Conservation (phyloP, 2,113 vertebrate species). For the Ammodytes marinus region DNA sequence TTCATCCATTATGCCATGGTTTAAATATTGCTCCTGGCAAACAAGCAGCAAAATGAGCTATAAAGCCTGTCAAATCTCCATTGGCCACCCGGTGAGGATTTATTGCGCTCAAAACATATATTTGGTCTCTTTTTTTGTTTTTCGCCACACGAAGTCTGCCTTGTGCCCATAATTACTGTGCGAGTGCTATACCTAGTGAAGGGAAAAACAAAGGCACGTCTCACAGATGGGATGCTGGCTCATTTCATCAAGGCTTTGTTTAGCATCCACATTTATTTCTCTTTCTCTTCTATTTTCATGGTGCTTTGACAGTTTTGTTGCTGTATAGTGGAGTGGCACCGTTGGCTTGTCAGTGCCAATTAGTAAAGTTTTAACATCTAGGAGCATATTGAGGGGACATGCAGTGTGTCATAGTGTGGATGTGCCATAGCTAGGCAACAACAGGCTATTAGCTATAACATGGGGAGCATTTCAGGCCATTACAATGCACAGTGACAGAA, state of each 20-base stretch:
- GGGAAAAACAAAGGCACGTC: slow-evolving; percentile 39
- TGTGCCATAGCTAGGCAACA: slow-evolving; percentile 3
- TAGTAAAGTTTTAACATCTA: slow-evolving; percentile 15
- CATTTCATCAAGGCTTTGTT: slow-evolving; percentile 56
- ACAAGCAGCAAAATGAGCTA: slow-evolving; percentile 9
- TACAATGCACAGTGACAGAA: neutral
- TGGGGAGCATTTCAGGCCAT: neutral
- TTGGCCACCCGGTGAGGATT: slow-evolving; percentile 40
- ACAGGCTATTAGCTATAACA: neutral
- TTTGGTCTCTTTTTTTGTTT: slow-evolving; percentile 65
- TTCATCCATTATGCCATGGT: neutral
- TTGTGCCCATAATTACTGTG: slow-evolving; percentile 55
- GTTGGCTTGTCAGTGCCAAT: slow-evolving; percentile 37
- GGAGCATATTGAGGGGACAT: slow-evolving; percentile 34
- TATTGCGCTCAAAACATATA: slow-evolving; percentile 7
- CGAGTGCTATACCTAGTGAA: slow-evolving; percentile 17
- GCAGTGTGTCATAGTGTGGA: slow-evolving; percentile 17
- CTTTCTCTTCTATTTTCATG: slow-evolving; percentile 38
- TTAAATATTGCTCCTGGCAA: slow-evolving; percentile 32
- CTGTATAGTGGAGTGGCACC: neutral
- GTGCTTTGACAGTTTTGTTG: slow-evolving; percentile 23
- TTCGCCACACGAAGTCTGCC: slow-evolving; percentile 46
- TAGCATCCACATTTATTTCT: slow-evolving; percentile 25
- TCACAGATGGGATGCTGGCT: slow-evolving; percentile 61
- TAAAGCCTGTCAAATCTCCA: slow-evolving; percentile 18